These are phyloP conservation scores for Ellobius talpinus DNA, from an alignment of 2,113 vertebrate species.

Conservation along the genomic window DNA sequence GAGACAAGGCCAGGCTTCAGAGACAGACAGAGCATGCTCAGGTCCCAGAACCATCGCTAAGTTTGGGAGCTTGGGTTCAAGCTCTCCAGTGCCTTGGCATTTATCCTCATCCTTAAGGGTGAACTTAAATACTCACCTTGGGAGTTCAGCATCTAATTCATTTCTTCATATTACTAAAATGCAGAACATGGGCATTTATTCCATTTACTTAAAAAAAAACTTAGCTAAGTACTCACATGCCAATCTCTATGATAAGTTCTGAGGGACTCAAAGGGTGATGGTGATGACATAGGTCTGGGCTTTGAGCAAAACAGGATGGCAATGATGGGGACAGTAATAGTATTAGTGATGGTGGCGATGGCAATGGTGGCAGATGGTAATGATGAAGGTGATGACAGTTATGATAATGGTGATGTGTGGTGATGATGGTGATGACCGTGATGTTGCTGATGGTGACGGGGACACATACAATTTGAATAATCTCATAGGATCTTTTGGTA, in stretches of 20 bases:
- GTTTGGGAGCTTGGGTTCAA: not conserved
- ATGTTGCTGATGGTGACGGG: no score
- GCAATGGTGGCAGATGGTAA: rapidly evolving
- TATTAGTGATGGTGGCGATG: rapidly evolving
- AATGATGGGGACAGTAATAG: not conserved
- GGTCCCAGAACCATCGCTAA: not conserved
- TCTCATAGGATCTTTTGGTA: not conserved
- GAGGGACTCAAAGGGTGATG: not conserved
- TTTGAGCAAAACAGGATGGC: not conserved
- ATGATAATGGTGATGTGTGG: not conserved
- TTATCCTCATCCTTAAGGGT: not conserved
- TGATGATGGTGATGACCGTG: not conserved
- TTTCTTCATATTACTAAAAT: rapidly evolving
- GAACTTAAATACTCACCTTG: not conserved
- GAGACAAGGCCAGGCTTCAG: no score
- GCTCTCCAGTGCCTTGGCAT: not conserved
- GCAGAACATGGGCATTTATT: not conserved
- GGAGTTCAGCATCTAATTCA: not conserved
- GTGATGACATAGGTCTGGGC: not conserved
- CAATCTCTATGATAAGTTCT: not conserved
- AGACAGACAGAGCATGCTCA: rapidly evolving
- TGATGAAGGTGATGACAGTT: not conserved
- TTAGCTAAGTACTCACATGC: not conserved
- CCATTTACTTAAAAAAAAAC: not conserved
- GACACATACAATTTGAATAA: not conserved